Conservation (phyloP, 2,888 invertebrate species). For the Diabrotica balteata region DNA sequence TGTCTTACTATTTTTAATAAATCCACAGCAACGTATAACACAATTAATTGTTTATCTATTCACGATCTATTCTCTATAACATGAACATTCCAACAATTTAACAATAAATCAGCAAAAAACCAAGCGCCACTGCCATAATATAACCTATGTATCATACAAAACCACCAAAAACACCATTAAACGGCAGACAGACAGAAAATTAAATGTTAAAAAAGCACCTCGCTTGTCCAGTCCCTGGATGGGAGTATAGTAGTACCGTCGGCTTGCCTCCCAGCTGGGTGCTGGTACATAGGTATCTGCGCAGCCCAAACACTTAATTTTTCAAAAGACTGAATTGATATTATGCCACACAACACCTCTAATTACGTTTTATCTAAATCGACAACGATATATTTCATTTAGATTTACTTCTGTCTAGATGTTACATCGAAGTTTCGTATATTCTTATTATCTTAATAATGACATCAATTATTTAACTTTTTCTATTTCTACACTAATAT, state of each 20-base stretch:
- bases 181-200: conserved; percentile 63
- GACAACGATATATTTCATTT: neutral
- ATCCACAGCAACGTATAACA: conserved; percentile 4
- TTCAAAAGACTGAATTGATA: conserved; percentile 24
- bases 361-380: neutral
- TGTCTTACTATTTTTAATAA: neutral
- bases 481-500: too few relatives aligned
- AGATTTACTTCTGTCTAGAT: neutral
- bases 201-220: conserved; percentile 65
- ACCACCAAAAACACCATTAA: conserved; percentile 31
- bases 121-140: conserved; percentile 38
- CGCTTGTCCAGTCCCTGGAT: conserved; percentile 61
- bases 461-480: too few relatives aligned
- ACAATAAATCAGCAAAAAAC: conserved; percentile 17
- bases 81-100: conserved; percentile 20
- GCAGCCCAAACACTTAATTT: conserved; percentile 59
- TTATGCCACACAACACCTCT: conserved; percentile 31
- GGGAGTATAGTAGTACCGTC: conserved; percentile 56
- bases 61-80: conserved; percentile 10
- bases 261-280: conserved; percentile 64
- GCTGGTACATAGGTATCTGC: conserved; percentile 70
- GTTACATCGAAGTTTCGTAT: neutral
- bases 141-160: conserved; percentile 23
- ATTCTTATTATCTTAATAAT: too few relatives aligned
- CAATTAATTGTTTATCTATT: neutral